phyloP scores from a whole-genome alignment of 1,140 invertebrate genomes.

The Eupeodes corollae region DNA sequence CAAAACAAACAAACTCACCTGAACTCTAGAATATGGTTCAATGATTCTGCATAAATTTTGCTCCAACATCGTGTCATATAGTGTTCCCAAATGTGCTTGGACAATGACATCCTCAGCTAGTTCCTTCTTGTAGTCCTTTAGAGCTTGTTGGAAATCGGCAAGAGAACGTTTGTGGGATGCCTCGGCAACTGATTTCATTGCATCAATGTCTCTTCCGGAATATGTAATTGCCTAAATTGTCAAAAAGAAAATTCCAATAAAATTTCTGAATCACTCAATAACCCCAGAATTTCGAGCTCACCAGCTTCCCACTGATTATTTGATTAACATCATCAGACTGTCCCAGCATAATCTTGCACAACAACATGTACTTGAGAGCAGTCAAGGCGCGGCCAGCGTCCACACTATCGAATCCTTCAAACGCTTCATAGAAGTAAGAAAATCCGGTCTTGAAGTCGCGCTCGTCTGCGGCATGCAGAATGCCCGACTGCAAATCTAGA shows the following conservation, averaged over 20 bases:
- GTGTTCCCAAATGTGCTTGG: constrained; percentile 84
- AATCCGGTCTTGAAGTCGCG: constrained; percentile 99
- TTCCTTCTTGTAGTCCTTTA: constrained; percentile 79
- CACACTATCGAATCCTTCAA: constrained; percentile 97
- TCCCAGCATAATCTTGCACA: constrained; percentile 97
- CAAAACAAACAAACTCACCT: constrained; percentile 49
- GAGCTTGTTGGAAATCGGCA: constrained; percentile 84
- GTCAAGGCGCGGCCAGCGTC: constrained; percentile 84
- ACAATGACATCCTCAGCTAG: constrained; percentile 95
- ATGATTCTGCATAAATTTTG: constrained; percentile 98
- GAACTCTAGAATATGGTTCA: constrained; percentile 95
- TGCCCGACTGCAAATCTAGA: constrained; percentile 94
- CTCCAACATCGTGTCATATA: constrained; percentile 98
- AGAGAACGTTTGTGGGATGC: constrained; percentile 93
- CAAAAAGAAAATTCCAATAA: background rate
- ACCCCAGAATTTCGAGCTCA: constrained; percentile 8
- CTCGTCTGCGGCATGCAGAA: constrained; percentile 97
- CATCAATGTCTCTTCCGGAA: constrained; percentile 88
- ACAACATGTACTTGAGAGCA: constrained; percentile 96
- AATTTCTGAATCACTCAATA: background rate
- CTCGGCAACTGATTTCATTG: constrained; percentile 93
- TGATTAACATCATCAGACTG: constrained; percentile 91
- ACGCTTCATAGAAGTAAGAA: constrained; percentile 99
- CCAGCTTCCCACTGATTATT: constrained; percentile 89
- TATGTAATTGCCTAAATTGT: constrained; percentile 75